Evolutionary conservation across 2,113 vertebrate species (phyloP).

Genomic region (Erythrolamprus reginae): DNA sequence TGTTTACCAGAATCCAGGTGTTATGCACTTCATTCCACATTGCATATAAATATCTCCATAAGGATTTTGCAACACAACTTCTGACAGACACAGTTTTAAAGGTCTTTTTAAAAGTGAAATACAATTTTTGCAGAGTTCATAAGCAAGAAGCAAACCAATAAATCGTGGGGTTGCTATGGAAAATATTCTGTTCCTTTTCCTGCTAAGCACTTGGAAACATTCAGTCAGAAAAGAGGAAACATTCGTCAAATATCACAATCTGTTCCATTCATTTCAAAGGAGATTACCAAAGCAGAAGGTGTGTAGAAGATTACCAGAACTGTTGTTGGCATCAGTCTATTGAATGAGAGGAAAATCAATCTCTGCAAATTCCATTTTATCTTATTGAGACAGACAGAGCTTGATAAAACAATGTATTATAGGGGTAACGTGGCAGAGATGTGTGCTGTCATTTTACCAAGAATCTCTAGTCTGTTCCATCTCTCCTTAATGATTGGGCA

Average conservation of each 20-base stretch:
- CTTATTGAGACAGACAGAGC: background rate
- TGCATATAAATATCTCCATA: background rate
- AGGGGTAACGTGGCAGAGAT: background rate
- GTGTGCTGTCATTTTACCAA: background rate
- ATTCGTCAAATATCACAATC: background rate
- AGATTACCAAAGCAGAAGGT: background rate
- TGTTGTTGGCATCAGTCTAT: background rate
- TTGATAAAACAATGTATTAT: background rate
- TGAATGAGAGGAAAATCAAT: background rate
- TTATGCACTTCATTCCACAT: background rate
- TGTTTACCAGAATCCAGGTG: background rate
- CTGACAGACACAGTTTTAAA: background rate
- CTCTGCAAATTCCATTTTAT: background rate
- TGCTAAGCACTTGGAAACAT: background rate
- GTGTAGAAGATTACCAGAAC: background rate
- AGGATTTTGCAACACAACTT: background rate
- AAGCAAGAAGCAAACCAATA: background rate
- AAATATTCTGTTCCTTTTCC: background rate
- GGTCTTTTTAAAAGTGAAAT: background rate
- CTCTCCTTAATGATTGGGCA: background rate
- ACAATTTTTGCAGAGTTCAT: background rate
- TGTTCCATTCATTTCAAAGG: background rate
- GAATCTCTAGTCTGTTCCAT: background rate
- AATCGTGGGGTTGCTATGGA: background rate
- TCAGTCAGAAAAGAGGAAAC: background rate